Conservation (phyloP, 2,888 invertebrate species). For the Thymelicus lineola region DNA sequence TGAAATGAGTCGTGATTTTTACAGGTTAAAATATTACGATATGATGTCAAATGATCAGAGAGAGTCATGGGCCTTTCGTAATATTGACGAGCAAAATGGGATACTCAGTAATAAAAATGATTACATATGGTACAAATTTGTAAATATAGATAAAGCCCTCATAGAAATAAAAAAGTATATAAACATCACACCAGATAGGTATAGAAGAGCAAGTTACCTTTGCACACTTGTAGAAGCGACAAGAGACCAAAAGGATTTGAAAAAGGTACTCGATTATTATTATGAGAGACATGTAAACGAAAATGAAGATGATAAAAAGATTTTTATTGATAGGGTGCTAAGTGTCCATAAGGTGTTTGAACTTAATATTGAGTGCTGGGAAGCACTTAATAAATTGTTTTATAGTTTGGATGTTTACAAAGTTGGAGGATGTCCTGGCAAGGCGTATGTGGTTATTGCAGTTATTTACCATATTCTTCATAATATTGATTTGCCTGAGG, state of each 20-base stretch:
- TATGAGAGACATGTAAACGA: slow-evolving; percentile 64
- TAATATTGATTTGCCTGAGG: slow-evolving; percentile 11
- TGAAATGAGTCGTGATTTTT: slow-evolving; percentile 55
- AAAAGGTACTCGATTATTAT: slow-evolving; percentile 58
- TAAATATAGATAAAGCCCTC: slow-evolving; percentile 59
- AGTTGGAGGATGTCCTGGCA: slow-evolving; percentile 4
- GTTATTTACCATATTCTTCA: slow-evolving; percentile 21
- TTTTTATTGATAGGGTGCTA: slow-evolving; percentile 54
- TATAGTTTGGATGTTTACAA: slow-evolving; percentile 57
- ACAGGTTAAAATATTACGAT: slow-evolving; percentile 48
- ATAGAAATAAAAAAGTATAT: slow-evolving; percentile 55
- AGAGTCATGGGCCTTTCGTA: slow-evolving; percentile 60
- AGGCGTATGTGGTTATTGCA: slow-evolving; percentile 6
- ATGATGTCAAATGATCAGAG: slow-evolving; percentile 55
- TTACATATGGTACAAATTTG: slow-evolving; percentile 61
- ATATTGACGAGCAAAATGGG: slow-evolving; percentile 55
- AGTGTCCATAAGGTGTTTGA: slow-evolving; percentile 53
- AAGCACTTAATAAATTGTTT: slow-evolving; percentile 57
- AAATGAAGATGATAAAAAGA: slow-evolving; percentile 47
- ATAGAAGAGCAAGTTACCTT: slow-evolving; percentile 50
- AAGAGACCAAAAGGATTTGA: slow-evolving; percentile 54
- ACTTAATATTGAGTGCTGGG: slow-evolving; percentile 61
- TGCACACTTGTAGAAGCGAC: slow-evolving; percentile 53
- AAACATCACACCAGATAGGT: slow-evolving; percentile 47
- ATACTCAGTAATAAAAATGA: slow-evolving; percentile 53